Evolutionary conservation across 2,888 invertebrate species (phyloP), one percentile per base, ranked within the genome.

Genomic region (Lasioglossum vierecki): DNA sequence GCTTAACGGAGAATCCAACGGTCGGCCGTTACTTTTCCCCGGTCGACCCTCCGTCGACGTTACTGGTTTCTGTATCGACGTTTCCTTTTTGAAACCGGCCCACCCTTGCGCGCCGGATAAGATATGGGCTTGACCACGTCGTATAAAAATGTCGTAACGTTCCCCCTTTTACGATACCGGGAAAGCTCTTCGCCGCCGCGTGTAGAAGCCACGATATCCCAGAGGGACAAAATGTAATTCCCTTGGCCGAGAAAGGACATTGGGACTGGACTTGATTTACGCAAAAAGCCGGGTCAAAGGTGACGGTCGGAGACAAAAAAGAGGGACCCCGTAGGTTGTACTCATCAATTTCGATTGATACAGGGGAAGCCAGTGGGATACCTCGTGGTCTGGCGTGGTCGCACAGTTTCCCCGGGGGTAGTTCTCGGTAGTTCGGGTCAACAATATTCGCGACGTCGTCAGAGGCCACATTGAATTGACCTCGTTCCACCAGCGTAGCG

Each of bases 1-100:
- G 85, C 85, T 86, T 86, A 86, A 85, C 85, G 72, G 81, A 53
- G 78, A 82, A 82, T 86, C 85, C 85, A 81, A 79, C 76, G 82
- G 66, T 85, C 53, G 41, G 53, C 60, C 78, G 85, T 86, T 85
- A 81, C 79, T 76, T 76, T 35, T 18, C 66, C 46, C 35, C 60
- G 53, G 22, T 15, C 73, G 35, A 57, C 53, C 79, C 44, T 30
- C 53, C 57, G 13, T 41, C 80, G 60, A 75, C 68, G 79, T 79
- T 81, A 85, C 53, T 71, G 79, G 76, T 73, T 49, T 73, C 81
- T 76, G 85, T 85, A 86, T 86, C 86, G 85, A 85, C 82, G 41
- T 84, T 85, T 57, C 78, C 78, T 77, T 80, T 84, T 78, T 84
- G 71, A 74, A 81, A 73, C 70, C 66, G 18, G 26, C 35, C 80